phyloP scores from a whole-genome alignment of 1,140 invertebrate species.

The Meloidogyne hapla region DNA sequence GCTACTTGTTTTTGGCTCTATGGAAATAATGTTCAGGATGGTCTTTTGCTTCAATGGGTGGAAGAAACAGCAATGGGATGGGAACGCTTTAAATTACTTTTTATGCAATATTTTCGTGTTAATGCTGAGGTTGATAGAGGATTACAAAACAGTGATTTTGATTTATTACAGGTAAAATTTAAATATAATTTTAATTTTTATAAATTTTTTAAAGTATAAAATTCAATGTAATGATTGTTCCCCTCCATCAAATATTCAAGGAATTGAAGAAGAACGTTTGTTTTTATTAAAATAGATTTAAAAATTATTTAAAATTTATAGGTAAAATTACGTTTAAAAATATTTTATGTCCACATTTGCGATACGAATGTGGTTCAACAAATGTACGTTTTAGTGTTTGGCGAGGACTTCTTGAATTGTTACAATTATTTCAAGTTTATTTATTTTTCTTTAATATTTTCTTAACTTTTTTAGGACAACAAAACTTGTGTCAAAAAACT shows the following conservation, averaged over 20 bases:
- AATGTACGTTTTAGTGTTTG: conserved; percentile 63
- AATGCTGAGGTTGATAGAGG: conserved; percentile 53
- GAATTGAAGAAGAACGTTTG: conserved; percentile 7
- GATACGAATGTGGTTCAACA: conserved; percentile 62
- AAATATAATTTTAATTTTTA: neutral
- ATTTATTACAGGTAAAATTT: conserved; percentile 41
- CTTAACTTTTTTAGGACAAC: conserved; percentile 39
- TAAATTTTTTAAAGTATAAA: conserved; percentile 36
- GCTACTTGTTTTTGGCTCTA: conserved; percentile 64
- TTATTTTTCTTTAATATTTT: neutral
- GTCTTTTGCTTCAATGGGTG: conserved; percentile 58
- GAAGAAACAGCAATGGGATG: conserved; percentile 44
- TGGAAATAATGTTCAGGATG: conserved; percentile 57
- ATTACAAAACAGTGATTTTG: conserved; percentile 49
- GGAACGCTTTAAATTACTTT: conserved; percentile 51
- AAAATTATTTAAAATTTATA: conserved; percentile 28
- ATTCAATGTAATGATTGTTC: conserved; percentile 52
- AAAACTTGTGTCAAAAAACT: conserved; percentile 60
- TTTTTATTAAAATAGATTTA: neutral
- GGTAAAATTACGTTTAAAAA: conserved; percentile 51
- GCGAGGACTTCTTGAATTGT: conserved; percentile 62
- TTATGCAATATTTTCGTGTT: conserved; percentile 52
- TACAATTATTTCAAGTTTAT: conserved; percentile 60
- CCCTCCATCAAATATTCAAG: conserved; percentile 10
- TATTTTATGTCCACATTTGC: conserved; percentile 59